Conservation (phyloP, 2,797 vertebrate species). For the Neosilurus hyrtlii region DNA sequence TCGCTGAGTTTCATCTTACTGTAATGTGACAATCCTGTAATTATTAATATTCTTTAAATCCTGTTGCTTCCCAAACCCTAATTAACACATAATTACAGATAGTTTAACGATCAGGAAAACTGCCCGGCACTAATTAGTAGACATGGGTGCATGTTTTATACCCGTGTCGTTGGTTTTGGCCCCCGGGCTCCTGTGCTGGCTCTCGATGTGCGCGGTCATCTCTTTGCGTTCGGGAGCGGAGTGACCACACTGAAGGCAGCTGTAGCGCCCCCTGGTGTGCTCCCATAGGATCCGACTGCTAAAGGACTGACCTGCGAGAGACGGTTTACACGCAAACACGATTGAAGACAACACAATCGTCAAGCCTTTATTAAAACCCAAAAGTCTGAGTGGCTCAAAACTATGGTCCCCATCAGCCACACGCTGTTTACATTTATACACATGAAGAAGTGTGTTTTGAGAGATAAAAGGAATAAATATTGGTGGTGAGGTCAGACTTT, state of each 20-base stretch:
- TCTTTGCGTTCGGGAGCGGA: slow-evolving; percentile 77
- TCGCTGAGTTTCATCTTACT: too few species aligned
- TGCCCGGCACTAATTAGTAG: background rate
- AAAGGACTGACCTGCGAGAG: slow-evolving; percentile 72
- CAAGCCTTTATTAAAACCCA: background rate
- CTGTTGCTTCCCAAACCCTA: background rate
- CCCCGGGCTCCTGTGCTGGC: slow-evolving; percentile 70
- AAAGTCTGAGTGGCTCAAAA: slow-evolving; percentile 7
- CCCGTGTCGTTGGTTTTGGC: slow-evolving; percentile 62
- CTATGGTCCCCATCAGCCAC: background rate
- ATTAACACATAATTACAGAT: background rate
- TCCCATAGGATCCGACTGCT: slow-evolving; percentile 88
- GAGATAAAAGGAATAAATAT: background rate
- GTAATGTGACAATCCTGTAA: background rate
- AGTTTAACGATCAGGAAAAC: too few species aligned
- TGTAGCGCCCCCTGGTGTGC: slow-evolving; percentile 89
- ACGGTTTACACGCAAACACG: background rate
- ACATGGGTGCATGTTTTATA: slow-evolving; percentile 37
- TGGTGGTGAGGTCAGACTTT: background rate
- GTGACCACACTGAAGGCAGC: slow-evolving; percentile 85
- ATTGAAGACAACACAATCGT: background rate
- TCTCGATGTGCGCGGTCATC: slow-evolving; percentile 85
- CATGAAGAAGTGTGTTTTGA: too few species aligned
- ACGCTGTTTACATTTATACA: background rate
- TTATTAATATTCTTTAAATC: background rate